These are phyloP conservation scores for Podabrus alpinus DNA, from an alignment of 2,888 invertebrate genomes.

Conservation along the genomic window DNA sequence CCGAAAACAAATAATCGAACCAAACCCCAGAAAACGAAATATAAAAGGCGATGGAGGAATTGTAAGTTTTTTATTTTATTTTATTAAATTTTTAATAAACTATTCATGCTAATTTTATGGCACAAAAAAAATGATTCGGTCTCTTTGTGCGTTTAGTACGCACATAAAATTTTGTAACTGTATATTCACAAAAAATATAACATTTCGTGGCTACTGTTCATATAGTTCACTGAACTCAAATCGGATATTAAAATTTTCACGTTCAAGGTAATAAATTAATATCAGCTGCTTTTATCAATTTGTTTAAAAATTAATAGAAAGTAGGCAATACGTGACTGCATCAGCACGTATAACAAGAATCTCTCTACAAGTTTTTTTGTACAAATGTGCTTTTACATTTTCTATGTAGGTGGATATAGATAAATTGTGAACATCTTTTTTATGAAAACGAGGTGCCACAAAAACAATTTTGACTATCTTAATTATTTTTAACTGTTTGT, in stretches of 20 bases:
- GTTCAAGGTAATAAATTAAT: slow-evolving; percentile 32
- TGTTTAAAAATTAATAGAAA: slow-evolving; percentile 17
- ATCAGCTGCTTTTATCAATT: slow-evolving; percentile 24
- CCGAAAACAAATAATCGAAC: slow-evolving; percentile 8
- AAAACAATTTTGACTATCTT: not conserved
- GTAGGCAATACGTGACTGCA: slow-evolving; percentile 13
- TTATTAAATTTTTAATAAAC: not conserved
- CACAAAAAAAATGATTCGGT: not conserved
- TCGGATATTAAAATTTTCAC: slow-evolving; percentile 24
- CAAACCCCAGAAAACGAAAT: slow-evolving; percentile 18
- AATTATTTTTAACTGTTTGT: not conserved
- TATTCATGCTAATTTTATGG: not conserved
- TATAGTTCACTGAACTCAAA: slow-evolving; percentile 15
- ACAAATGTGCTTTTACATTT: slow-evolving; percentile 7
- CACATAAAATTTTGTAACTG: slow-evolving; percentile 13
- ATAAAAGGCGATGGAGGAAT: slow-evolving; percentile 35
- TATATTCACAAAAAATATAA: slow-evolving; percentile 13
- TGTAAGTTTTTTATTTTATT: slow-evolving; percentile 35
- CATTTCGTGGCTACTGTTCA: slow-evolving; percentile 14
- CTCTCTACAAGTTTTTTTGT: slow-evolving; percentile 12
- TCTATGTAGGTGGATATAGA: slow-evolving; percentile 7
- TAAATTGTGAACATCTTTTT: not conserved
- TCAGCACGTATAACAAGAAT: slow-evolving; percentile 4
- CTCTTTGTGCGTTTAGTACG: not conserved
- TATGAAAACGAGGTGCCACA: not conserved